Evolutionary conservation across 2,888 invertebrate genomes (phyloP), one percentile per base, ranked within the genome.

Genomic region (Phragmatobia fuliginosa): DNA sequence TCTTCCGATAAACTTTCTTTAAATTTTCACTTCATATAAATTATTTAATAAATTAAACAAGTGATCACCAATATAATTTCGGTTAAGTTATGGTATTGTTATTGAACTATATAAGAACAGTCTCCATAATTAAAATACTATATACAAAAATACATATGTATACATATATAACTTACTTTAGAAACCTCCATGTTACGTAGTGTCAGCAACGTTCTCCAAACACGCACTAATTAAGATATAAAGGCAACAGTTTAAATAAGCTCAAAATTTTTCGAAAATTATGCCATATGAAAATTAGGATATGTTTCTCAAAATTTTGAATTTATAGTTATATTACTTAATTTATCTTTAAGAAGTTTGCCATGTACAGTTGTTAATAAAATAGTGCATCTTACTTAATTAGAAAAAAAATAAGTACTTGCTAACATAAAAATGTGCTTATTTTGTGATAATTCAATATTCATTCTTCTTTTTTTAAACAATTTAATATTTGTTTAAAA

Each of bases 201-300:
- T 41, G 10, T 38, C 25, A 16, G 8, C 16, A 25, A 28, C 61
- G 61, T 25, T 16, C 25, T 36, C 36, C 36, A 38, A 21, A 10
- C 14, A 61, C 16, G 18, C 16, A 61, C 61, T 61, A 38, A 33
- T 38, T 38, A 38, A 11, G 25, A 25, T 61, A 16, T 61, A 25
- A 25, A 28, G 25, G 28, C 36, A 28, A 7, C 61, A 61, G 61
- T 38, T 38, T 61, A 61, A 38, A 61, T 38, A 61, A 25, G 61
- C 61, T 61, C 18, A 38, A 38, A 8, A 28, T 18, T 38, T 38
- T 25, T 32, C 25, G 36, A 25, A 61, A 14, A 36, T 33, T 8
- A 16, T n/a, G 14, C 33, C 25, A 6, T 33, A 61, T 61, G n/a
- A n/a, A n/a, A n/a, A n/a, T 61, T 61, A 25, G 61, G 11, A 32